phyloP scores from a whole-genome alignment of 2,797 vertebrate genomes.

The Siniperca scherzeri region DNA sequence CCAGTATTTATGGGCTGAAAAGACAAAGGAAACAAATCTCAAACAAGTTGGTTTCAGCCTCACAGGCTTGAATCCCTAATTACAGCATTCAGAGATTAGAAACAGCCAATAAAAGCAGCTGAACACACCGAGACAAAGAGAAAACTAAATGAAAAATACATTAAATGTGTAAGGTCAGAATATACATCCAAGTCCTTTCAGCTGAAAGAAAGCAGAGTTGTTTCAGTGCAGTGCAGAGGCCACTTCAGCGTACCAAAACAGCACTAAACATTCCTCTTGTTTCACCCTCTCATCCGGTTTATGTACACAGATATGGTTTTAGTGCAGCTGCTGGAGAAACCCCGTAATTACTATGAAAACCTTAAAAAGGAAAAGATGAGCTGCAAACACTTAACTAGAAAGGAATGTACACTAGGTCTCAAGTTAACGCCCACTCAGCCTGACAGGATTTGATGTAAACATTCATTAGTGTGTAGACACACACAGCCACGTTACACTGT shows the following conservation, averaged over 20 bases:
- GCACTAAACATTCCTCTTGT: conserved; percentile 29
- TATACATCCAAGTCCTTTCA: neutral
- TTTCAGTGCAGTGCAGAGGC: neutral
- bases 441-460: conserved; percentile 68
- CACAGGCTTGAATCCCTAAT: conserved; percentile 7
- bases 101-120: conserved; percentile 3
- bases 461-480: conserved; percentile 65
- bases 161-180: neutral
- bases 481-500: neutral
- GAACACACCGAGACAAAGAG: conserved; percentile 3
- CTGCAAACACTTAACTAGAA: conserved; percentile 57
- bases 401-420: conserved; percentile 55
- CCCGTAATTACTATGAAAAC: conserved; percentile 66
- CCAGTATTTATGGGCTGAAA: neutral
- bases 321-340: conserved; percentile 56
- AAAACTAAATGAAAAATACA: neutral
- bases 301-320: conserved; percentile 58
- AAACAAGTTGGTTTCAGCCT: conserved; percentile 12
- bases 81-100: conserved; percentile 10
- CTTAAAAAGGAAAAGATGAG: conserved; percentile 59
- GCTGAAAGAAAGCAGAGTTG: conserved; percentile 4
- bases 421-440: conserved; percentile 68
- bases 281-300: conserved; percentile 63
- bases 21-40: conserved; percentile 14
- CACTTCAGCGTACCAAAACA: neutral